These are phyloP conservation scores for Lucinisca nassula DNA, from an alignment of 2,888 invertebrate genomes.

Conservation along the genomic window DNA sequence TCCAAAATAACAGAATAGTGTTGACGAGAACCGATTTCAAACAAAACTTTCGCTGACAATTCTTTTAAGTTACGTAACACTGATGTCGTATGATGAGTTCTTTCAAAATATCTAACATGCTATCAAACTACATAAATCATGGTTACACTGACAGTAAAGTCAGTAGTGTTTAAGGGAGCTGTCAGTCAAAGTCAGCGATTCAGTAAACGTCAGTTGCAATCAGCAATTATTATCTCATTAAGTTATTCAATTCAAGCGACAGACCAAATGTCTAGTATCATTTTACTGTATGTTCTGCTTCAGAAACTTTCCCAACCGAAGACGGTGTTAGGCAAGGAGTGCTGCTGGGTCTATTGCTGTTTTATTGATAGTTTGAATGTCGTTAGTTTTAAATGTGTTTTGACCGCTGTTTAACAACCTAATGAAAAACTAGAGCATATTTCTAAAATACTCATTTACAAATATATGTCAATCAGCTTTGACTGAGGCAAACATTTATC, in stretches of 20 bases:
- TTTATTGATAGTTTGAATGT: neutral
- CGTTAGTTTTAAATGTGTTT: constrained; percentile 1
- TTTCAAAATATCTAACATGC: too few species aligned
- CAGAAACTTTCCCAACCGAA: neutral
- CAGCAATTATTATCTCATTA: neutral
- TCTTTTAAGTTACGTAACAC: too few species aligned
- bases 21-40: too few species aligned
- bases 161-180: neutral
- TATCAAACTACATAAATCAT: too few species aligned
- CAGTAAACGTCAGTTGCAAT: neutral
- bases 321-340: neutral
- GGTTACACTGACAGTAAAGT: neutral
- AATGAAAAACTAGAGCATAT: neutral
- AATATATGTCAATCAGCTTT: neutral
- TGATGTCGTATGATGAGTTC: too few species aligned
- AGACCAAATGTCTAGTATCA: neutral
- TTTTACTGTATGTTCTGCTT: neutral
- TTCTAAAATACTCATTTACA: neutral
- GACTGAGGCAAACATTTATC: neutral
- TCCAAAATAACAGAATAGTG: too few species aligned
- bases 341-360: neutral
- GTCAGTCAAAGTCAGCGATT: neutral
- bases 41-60: too few species aligned
- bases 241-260: neutral
- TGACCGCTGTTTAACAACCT: constrained; percentile 6